These are phyloP conservation scores for Drosophila sulfurigaster DNA, from an alignment of 1,140 invertebrate species.

Conservation along the genomic window DNA sequence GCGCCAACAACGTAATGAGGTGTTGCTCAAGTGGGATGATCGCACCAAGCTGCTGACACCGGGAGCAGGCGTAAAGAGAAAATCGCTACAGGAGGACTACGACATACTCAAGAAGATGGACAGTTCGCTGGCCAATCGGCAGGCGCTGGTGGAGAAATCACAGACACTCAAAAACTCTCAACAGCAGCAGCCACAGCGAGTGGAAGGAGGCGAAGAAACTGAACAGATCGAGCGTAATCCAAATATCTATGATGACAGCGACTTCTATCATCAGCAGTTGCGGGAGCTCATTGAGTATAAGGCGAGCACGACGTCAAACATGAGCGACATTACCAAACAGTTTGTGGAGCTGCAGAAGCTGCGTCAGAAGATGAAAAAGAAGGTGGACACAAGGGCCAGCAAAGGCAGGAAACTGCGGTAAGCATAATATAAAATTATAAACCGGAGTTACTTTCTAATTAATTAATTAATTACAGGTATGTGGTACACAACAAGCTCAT, in stretches of 20 bases:
- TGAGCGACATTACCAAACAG: constrained; percentile 91
- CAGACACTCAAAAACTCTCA: constrained; percentile 92
- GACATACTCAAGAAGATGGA: constrained; percentile 94
- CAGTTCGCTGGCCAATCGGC: constrained; percentile 91
- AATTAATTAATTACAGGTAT: constrained; percentile 86
- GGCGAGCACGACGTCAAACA: constrained; percentile 92
- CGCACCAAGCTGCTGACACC: constrained; percentile 91
- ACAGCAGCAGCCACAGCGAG: constrained; percentile 77
- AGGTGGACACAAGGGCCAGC: constrained; percentile 95
- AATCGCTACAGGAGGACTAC: constrained; percentile 89
- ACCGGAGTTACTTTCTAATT: no score
- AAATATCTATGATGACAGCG: constrained; percentile 98
- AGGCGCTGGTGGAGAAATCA: constrained; percentile 92
- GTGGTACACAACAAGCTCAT: constrained; percentile 95
- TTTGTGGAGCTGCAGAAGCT: constrained; percentile 97
- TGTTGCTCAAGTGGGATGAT: constrained; percentile 96
- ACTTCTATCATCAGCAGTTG: constrained; percentile 97
- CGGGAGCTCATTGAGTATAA: constrained; percentile 97
- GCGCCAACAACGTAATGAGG: constrained; percentile 89
- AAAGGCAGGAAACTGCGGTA: constrained; percentile 95
- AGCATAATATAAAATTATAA: constrained; percentile 2
- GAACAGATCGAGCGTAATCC: constrained; percentile 86
- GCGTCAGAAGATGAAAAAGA: constrained; percentile 94
- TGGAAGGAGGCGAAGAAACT: constrained; percentile 41
- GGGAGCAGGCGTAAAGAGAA: constrained; percentile 88